Percentiles rank a stretch among this genome's conserved stretches.
Conservation (phyloP, 1,140 invertebrate genomes). For the Cryptotermes secundus region DNA sequence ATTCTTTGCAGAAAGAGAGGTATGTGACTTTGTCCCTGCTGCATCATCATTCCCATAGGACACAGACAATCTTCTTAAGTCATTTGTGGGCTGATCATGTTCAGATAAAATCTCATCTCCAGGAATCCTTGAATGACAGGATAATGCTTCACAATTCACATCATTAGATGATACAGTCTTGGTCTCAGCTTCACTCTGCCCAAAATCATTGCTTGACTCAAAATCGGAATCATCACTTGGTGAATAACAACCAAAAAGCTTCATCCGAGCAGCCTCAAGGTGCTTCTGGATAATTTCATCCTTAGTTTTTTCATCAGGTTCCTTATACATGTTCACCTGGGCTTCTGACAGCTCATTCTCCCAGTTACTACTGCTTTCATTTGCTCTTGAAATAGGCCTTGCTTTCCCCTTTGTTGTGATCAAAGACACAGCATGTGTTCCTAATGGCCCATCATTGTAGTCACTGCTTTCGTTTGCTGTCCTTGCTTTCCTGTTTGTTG, state of each 20-base stretch:
- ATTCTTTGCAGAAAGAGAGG: background rate
- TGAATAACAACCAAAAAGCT: background rate
- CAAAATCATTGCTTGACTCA: background rate
- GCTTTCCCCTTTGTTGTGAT: too few relatives aligned
- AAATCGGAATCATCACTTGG: background rate
- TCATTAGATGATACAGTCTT: background rate
- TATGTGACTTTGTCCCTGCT: background rate
- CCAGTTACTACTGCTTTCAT: too few relatives aligned
- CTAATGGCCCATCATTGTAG: too few relatives aligned
- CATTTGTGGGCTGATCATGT: background rate
- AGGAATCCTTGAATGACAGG: too few relatives aligned
- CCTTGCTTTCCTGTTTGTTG: too few relatives aligned
- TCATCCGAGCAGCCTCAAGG: background rate
- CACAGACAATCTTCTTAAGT: background rate
- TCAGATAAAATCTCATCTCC: too few relatives aligned
- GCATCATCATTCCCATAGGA: background rate
- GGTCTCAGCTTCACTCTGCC: background rate
- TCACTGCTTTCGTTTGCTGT: too few relatives aligned
- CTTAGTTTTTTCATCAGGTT: background rate
- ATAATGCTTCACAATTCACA: too few relatives aligned
- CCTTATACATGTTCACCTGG: background rate
- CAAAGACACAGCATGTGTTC: too few relatives aligned
- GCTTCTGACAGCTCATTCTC: too few relatives aligned
- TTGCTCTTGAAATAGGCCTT: too few relatives aligned
- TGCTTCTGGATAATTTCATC: background rate